phyloP scores from a whole-genome alignment of 2,113 vertebrate species.

The Rhinolophus ferrumequinum region DNA sequence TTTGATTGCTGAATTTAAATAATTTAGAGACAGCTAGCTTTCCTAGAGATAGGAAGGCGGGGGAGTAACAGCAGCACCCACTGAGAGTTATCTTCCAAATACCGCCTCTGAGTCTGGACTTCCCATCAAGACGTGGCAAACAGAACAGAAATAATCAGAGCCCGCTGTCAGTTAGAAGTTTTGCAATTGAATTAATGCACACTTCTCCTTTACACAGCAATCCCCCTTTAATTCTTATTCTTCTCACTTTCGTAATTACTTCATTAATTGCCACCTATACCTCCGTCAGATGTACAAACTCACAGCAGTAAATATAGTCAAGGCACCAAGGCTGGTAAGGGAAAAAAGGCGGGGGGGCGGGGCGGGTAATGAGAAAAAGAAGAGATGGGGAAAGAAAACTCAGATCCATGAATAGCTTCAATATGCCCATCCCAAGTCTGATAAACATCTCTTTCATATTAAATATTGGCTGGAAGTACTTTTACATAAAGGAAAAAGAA shows the following conservation, averaged over 20 bases:
- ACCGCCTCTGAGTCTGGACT: conserved; percentile 59
- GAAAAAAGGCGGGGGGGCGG: too few relatives aligned
- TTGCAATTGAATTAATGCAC: background rate
- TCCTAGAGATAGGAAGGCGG: conserved; percentile 14
- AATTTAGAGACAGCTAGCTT: conserved; percentile 36
- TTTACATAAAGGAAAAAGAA: conserved; percentile 66
- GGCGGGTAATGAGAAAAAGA: background rate
- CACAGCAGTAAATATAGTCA: background rate
- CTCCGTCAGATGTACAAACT: conserved; percentile 40
- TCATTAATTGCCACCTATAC: background rate
- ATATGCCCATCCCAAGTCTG: conserved; percentile 45
- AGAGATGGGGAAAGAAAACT: background rate
- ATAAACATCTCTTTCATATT: conserved; percentile 76
- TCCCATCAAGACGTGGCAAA: conserved; percentile 54
- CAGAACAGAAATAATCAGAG: background rate
- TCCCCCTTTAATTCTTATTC: background rate
- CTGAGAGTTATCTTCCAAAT: conserved; percentile 48
- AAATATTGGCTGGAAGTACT: conserved; percentile 57
- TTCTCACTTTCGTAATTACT: conserved; percentile 33
- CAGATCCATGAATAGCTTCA: conserved; percentile 53
- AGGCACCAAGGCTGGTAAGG: background rate
- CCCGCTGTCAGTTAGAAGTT: background rate
- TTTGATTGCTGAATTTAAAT: conserved; percentile 62
- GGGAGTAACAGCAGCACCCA: background rate
- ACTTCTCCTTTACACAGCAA: background rate